Evolutionary conservation across 2,888 invertebrate species (phyloP).

Genomic region (Abrostola tripartita): DNA sequence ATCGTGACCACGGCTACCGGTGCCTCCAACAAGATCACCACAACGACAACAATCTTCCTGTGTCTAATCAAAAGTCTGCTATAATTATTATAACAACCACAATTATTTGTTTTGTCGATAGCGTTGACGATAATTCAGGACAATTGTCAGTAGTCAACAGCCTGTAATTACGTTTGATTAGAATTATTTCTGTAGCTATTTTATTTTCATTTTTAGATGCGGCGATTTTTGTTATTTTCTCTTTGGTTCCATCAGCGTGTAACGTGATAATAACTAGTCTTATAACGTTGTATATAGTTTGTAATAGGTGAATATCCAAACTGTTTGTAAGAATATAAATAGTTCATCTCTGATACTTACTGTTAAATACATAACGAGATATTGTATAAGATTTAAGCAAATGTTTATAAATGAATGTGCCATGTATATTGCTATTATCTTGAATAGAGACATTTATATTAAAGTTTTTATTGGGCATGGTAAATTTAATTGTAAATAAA

Average conservation of each 20-base stretch:
- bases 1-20: conserved; percentile 66
- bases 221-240: conserved; percentile 39
- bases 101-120: conserved; percentile 39
- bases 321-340: conserved; percentile 68
- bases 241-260: conserved; percentile 74
- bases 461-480: conserved; percentile 67
- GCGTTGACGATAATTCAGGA: conserved; percentile 47
- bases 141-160: conserved; percentile 54
- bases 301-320: conserved; percentile 70
- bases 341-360: conserved; percentile 67
- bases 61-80: conserved; percentile 59
- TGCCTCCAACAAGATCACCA: conserved; percentile 55
- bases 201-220: conserved; percentile 44
- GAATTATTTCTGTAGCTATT: conserved; percentile 53
- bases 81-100: conserved; percentile 51
- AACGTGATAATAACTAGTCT: conserved; percentile 88
- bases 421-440: conserved; percentile 79
- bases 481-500: conserved; percentile 66
- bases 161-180: conserved; percentile 54
- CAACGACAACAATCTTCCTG: conserved; percentile 65
- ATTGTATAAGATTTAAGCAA: conserved; percentile 60
- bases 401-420: conserved; percentile 73
- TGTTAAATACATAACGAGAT: conserved; percentile 57
- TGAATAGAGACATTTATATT: conserved; percentile 69
- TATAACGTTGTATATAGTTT: conserved; percentile 82